Conservation (phyloP, 2,888 invertebrate species). For the Ametastegia equiseti region DNA sequence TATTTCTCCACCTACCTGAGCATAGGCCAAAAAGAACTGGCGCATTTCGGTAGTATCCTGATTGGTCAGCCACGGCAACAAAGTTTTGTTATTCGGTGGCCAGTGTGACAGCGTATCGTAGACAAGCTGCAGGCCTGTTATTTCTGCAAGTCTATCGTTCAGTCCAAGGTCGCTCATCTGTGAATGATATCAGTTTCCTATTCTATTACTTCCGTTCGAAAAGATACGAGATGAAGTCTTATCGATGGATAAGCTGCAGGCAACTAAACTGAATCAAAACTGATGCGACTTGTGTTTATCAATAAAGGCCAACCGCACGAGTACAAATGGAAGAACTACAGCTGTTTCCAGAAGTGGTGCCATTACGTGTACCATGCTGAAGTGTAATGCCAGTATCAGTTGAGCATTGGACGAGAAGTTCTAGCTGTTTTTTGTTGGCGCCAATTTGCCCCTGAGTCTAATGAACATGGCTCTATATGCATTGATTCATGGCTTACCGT, state of each 20-base stretch:
- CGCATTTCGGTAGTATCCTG: constrained; percentile 55
- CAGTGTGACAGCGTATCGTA: constrained; percentile 65
- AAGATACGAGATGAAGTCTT: no score
- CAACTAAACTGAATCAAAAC: no score
- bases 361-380: no score
- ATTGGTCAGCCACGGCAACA: constrained; percentile 61
- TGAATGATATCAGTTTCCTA: not conserved
- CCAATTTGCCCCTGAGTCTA: not conserved
- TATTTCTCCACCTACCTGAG: constrained; percentile 67
- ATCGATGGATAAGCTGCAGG: no score
- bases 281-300: no score
- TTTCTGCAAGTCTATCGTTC: constrained; percentile 66
- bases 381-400: no score
- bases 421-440: no score
- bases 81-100: constrained; percentile 52
- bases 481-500: not conserved
- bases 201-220: not conserved
- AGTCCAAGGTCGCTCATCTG: constrained; percentile 41
- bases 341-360: no score
- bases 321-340: no score
- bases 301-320: no score
- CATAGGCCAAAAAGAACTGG: constrained; percentile 65
- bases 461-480: not conserved
- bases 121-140: constrained; percentile 64
- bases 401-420: no score